Conservation (phyloP, 92 coral and sea anemone species). For the Actinostola sp. region DNA sequence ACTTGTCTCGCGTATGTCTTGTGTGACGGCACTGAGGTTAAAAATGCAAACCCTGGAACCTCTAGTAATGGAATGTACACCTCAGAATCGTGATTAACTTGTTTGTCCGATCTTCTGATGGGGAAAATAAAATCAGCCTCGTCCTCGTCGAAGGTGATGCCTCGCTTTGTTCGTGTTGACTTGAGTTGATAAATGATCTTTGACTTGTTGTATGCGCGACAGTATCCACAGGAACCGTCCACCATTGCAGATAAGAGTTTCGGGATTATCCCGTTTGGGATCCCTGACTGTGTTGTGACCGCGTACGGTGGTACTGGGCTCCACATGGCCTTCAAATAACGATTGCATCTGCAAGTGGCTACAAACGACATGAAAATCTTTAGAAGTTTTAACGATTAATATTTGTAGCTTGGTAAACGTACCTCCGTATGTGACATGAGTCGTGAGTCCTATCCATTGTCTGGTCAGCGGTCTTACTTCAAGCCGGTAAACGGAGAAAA, state of each 20-base stretch:
- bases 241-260: conserved; percentile 62
- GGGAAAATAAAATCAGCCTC: conserved; percentile 46
- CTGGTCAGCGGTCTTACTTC: conserved; percentile 42
- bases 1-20: conserved; percentile 58
- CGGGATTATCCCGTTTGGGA: conserved; percentile 66
- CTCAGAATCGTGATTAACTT: conserved; percentile 1
- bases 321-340: conserved; percentile 38
- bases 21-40: conserved; percentile 56
- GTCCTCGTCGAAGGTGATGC: neutral
- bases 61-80: conserved; percentile 64
- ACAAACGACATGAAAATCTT: neutral
- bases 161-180: conserved; percentile 2
- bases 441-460: conserved; percentile 29
- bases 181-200: conserved; percentile 20
- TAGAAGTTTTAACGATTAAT: neutral
- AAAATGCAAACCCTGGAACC: conserved; percentile 77
- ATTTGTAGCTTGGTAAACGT: neutral
- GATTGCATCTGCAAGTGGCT: conserved; percentile 72
- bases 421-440: conserved; percentile 46
- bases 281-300: conserved; percentile 10
- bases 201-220: conserved; percentile 22
- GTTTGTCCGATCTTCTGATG: conserved; percentile 18
- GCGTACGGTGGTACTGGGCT: conserved; percentile 63
- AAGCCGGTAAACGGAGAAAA: conserved; percentile 50
- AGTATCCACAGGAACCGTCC: conserved; percentile 53